A percentile compares a stretch with the other conserved stretches of the same genome.
These are phyloP conservation scores for Holcopasites calliopsidis DNA, from an alignment of 1,140 invertebrate genomes.

Conservation along the genomic window DNA sequence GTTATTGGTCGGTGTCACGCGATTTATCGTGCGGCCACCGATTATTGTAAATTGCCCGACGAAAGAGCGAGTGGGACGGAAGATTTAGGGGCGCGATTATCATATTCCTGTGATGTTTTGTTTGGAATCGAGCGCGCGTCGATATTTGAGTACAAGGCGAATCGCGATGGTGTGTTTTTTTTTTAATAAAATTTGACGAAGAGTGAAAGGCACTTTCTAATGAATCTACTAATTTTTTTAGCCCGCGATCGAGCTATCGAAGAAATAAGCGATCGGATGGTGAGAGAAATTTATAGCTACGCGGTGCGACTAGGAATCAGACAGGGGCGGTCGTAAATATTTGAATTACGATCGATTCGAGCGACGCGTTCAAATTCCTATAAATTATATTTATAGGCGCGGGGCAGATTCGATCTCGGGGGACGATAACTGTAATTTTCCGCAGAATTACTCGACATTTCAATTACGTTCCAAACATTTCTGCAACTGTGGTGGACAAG, in stretches of 20 bases:
- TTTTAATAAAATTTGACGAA: too few relatives aligned
- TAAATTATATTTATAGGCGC: slow-evolving; percentile 42
- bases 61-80: slow-evolving; percentile 28
- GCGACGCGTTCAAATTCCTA: slow-evolving; percentile 45
- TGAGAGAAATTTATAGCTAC: slow-evolving; percentile 44
- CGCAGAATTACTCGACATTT: background rate
- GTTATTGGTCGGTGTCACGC: slow-evolving; percentile 40
- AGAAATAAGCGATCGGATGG: slow-evolving; percentile 37
- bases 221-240: slow-evolving; percentile 31
- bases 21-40: slow-evolving; percentile 33
- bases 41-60: slow-evolving; percentile 36
- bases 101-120: slow-evolving; percentile 17
- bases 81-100: slow-evolving; percentile 25
- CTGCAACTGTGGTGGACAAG: background rate
- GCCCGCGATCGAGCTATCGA: background rate
- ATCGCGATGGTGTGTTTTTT: too few relatives aligned
- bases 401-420: slow-evolving; percentile 25
- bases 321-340: slow-evolving; percentile 38
- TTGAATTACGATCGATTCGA: slow-evolving; percentile 45
- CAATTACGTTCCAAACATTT: background rate
- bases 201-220: background rate
- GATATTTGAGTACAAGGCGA: too few relatives aligned
- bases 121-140: too few relatives aligned
- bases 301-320: slow-evolving; percentile 34
- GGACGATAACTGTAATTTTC: slow-evolving; percentile 26